These are phyloP conservation scores for Nyctalus aviator DNA, from an alignment of 2,797 vertebrate genomes.

Conservation along the genomic window DNA sequence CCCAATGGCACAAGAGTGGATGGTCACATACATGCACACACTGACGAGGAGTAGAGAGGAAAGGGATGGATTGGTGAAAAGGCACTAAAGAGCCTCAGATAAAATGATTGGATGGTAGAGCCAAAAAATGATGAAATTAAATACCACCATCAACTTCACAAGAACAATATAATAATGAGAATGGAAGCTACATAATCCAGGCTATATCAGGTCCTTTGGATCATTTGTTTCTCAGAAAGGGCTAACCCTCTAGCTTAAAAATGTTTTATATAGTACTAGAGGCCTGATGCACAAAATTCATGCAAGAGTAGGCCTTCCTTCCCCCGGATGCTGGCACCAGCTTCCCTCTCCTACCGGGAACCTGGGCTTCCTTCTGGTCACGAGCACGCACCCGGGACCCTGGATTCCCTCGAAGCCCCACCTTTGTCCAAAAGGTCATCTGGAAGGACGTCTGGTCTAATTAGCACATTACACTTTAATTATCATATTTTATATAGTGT, in stretches of 20 bases:
- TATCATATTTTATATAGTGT: neutral
- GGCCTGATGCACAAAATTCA: no score
- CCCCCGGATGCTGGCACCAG: no score
- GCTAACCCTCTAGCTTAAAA: neutral
- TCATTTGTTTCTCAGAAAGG: conserved; percentile 7
- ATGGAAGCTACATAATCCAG: neutral
- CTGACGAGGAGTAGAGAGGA: neutral
- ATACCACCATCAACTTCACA: neutral
- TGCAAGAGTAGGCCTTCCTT: no score
- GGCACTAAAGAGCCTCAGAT: neutral
- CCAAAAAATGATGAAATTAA: neutral
- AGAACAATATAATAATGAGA: neutral
- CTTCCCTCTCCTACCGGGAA: no score
- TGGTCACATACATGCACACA: neutral
- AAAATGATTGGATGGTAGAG: neutral
- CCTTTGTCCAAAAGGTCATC: no score
- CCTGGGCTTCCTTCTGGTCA: no score
- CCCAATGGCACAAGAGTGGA: neutral
- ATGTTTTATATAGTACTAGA: neutral
- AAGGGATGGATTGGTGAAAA: neutral
- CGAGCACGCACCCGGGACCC: no score
- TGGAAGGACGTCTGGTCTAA: no score
- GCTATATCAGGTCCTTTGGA: neutral
- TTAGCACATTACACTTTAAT: no score
- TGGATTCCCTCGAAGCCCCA: no score